Percentiles rank a stretch among this genome's conserved stretches.
Evolutionary conservation across 2,888 invertebrate species (phyloP).

Genomic region (Tinea semifulvella): DNA sequence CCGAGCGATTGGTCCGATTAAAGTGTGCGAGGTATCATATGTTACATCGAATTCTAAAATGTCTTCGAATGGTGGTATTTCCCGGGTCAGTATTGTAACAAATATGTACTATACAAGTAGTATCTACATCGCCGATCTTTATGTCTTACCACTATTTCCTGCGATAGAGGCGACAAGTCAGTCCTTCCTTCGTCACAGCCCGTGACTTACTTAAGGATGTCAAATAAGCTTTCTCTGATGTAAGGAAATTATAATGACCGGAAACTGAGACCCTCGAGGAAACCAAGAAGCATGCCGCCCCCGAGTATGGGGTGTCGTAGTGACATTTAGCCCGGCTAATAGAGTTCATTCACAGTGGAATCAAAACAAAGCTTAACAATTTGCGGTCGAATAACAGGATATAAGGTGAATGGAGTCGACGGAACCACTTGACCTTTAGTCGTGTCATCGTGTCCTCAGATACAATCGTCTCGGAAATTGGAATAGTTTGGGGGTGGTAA

Average conservation of each 20-base stretch:
- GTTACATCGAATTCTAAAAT: too few relatives aligned
- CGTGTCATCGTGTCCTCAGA: conserved; percentile 11
- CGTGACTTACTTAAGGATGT: conserved; percentile 34
- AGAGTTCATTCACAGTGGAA: conserved; percentile 46
- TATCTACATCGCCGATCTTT: conserved; percentile 12
- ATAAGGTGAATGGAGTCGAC: conserved; percentile 34
- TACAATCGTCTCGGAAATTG: conserved; percentile 14
- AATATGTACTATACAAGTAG: too few relatives aligned
- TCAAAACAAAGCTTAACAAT: conserved; percentile 45
- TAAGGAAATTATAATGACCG: conserved; percentile 59
- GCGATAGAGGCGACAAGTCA: neutral
- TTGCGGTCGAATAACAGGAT: conserved; percentile 49
- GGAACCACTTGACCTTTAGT: conserved; percentile 31
- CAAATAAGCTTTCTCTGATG: conserved; percentile 36
- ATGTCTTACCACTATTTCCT: conserved; percentile 11
- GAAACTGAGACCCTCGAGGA: conserved; percentile 48
- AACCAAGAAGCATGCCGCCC: conserved; percentile 39
- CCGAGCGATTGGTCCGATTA: too few relatives aligned
- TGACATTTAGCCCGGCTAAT: conserved; percentile 63
- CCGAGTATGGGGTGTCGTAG: conserved; percentile 42
- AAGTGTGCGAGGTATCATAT: too few relatives aligned
- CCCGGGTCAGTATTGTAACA: too few relatives aligned
- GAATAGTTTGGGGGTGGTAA: neutral
- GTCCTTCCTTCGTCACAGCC: conserved; percentile 46
- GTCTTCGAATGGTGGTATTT: too few relatives aligned